Evolutionary conservation across 2,113 vertebrate genomes (phyloP).

Genomic region (Rallus limicola): DNA sequence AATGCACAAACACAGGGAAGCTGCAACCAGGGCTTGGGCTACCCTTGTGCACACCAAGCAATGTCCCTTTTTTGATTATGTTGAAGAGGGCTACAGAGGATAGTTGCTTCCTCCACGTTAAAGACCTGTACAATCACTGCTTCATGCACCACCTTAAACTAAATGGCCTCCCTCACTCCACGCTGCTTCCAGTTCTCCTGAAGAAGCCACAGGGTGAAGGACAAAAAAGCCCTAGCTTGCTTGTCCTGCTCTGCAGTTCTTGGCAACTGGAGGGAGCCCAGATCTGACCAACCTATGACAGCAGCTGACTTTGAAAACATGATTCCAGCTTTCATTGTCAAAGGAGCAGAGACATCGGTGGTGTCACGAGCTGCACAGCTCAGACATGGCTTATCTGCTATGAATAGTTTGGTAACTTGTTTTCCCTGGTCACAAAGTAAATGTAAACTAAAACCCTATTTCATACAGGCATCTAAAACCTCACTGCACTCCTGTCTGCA

Average conservation of each 20-base stretch:
- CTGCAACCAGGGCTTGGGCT: not conserved
- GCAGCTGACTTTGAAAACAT: not conserved
- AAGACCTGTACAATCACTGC: not conserved
- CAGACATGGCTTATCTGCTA: not conserved
- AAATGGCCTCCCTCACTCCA: not conserved
- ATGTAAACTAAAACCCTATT: not conserved
- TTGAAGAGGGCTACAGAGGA: not conserved
- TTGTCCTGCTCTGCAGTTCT: not conserved
- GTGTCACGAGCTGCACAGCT: not conserved
- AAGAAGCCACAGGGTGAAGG: not conserved
- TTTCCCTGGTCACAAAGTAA: not conserved
- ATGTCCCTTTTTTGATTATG: not conserved
- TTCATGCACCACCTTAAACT: not conserved
- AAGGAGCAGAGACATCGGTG: not conserved
- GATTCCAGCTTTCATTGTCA: not conserved
- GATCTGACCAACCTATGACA: not conserved
- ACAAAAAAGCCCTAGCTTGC: not conserved
- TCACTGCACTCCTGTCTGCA: not conserved
- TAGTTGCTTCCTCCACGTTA: not conserved
- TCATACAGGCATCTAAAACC: not conserved
- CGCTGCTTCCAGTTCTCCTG: not conserved
- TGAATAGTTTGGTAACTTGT: not conserved
- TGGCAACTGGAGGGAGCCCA: not conserved
- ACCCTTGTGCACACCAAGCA: not conserved
- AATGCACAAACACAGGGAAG: not conserved